A percentile compares a stretch with the other conserved stretches of the same genome.
phyloP scores from a whole-genome alignment of 2,888 invertebrate genomes.

The Sepioteuthis lessoniana region DNA sequence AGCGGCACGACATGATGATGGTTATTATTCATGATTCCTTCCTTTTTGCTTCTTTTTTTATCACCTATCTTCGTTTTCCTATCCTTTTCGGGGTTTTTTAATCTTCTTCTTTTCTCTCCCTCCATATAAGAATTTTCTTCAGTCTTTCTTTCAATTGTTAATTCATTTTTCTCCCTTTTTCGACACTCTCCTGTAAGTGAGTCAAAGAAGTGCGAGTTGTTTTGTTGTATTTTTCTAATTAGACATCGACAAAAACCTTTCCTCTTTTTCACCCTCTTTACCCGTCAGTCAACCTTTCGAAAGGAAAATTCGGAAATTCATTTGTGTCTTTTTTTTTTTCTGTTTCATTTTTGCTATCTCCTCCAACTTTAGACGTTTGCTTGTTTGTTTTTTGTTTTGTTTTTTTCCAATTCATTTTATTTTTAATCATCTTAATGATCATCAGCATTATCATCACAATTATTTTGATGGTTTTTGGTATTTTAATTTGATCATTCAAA shows the following conservation, averaged over 20 bases:
- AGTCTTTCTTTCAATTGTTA: neutral
- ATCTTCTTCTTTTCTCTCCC: too few species aligned
- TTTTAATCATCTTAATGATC: neutral
- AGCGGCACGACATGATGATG: too few species aligned
- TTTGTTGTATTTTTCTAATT: constrained; percentile 4
- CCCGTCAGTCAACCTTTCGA: neutral
- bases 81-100: neutral
- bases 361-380: neutral
- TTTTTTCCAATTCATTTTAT: neutral
- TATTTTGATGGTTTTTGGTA: neutral
- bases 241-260: neutral
- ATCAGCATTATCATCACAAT: neutral
- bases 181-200: neutral
- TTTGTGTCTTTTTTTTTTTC: neutral
- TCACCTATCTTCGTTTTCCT: neutral
- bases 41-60: neutral
- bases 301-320: neutral
- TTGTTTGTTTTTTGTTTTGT: too few species aligned
- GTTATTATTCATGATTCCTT: too few species aligned
- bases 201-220: neutral
- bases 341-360: neutral
- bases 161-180: neutral
- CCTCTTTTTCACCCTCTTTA: neutral
- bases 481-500: constrained; percentile 42
- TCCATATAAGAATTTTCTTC: too few species aligned